A percentile compares a stretch with the other conserved stretches of the same genome.
phyloP scores from a whole-genome alignment of 1,140 invertebrate species.

The Artemia franciscana region DNA sequence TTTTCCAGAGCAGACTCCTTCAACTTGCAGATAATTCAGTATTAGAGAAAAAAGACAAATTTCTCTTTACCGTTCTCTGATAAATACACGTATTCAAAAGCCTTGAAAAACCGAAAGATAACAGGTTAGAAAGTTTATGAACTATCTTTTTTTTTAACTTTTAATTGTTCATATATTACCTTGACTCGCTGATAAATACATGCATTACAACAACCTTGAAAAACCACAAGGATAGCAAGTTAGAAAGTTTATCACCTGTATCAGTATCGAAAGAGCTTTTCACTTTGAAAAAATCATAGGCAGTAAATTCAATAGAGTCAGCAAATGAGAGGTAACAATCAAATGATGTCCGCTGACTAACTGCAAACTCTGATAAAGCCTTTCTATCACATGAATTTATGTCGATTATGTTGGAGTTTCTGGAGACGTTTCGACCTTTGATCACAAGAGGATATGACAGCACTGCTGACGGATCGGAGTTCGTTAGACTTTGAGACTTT shows the following conservation, averaged over 20 bases:
- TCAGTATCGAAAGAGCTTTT: conserved; percentile 3
- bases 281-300: conserved; percentile 5
- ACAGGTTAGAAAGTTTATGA: too few species aligned
- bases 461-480: neutral
- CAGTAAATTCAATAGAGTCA: conserved; percentile 5
- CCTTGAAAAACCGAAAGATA: too few species aligned
- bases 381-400: conserved; percentile 1
- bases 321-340: conserved; percentile 2
- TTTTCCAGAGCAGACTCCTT: too few species aligned
- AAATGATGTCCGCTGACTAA: neutral
- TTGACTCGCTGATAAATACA: too few species aligned
- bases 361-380: conserved; percentile 2
- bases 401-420: conserved; percentile 5
- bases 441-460: neutral
- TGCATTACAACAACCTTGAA: neutral
- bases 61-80: too few species aligned
- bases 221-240: too few species aligned
- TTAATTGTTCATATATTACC: too few species aligned
- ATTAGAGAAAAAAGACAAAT: too few species aligned
- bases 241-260: neutral
- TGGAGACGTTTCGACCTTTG: neutral
- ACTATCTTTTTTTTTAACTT: too few species aligned
- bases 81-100: too few species aligned
- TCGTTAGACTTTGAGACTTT: neutral
- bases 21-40: too few species aligned